Percentiles rank a stretch among this genome's conserved stretches.
Conservation (phyloP, 2,888 invertebrate genomes). For the Heliconius charithonia region DNA sequence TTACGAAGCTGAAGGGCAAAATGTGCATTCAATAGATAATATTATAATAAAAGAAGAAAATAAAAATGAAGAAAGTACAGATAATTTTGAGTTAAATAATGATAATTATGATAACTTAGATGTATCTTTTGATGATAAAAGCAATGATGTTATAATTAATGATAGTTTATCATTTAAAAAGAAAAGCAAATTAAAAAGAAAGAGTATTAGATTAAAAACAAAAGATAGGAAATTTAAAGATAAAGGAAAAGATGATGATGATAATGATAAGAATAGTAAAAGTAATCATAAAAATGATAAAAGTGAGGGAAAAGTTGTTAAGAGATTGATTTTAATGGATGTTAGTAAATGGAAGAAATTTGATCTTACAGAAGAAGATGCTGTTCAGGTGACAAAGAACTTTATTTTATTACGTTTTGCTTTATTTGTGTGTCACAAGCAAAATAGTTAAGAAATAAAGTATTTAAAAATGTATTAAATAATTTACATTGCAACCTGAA, state of each 20-base stretch:
- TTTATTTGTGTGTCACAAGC: no score
- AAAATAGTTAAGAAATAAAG: no score
- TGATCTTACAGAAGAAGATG: conserved; percentile 32
- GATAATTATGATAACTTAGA: conserved; percentile 27
- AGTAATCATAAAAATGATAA: background rate
- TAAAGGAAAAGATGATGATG: conserved; percentile 26
- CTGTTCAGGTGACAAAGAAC: background rate
- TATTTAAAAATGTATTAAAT: no score
- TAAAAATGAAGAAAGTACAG: conserved; percentile 30
- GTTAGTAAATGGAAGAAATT: conserved; percentile 31
- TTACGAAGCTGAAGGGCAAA: background rate
- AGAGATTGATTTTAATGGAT: conserved; percentile 32
- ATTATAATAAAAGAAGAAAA: conserved; percentile 38
- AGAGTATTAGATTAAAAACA: conserved; percentile 12
- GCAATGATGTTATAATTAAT: conserved; percentile 11
- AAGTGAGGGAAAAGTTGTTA: conserved; percentile 30
- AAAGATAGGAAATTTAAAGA: conserved; percentile 15
- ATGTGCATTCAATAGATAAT: background rate
- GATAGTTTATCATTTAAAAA: conserved; percentile 13
- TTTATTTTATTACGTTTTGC: no score
- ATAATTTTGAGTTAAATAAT: conserved; percentile 35
- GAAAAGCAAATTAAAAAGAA: conserved; percentile 22
- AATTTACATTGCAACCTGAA: no score
- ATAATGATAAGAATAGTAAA: conserved; percentile 29
- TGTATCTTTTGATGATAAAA: conserved; percentile 42